Conservation (phyloP, 2,113 vertebrate species). For the Tragelaphus buxtoni region DNA sequence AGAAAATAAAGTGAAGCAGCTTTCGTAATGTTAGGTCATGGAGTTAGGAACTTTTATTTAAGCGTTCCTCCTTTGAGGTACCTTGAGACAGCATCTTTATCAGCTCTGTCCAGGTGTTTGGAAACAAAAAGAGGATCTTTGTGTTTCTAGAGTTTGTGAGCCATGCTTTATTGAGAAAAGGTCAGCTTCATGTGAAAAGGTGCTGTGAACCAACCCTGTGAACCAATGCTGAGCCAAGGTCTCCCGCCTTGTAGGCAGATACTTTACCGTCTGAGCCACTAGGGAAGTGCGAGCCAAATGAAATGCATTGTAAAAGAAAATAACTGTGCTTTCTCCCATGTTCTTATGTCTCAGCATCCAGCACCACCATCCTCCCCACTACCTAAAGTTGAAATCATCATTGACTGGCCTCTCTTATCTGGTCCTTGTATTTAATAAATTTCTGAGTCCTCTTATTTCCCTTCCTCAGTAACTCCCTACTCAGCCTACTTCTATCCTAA, state of each 20-base stretch:
- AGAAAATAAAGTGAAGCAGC: conserved; percentile 67
- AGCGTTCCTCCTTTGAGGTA: conserved; percentile 52
- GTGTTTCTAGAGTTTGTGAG: conserved; percentile 50
- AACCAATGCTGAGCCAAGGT: background rate
- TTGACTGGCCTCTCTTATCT: background rate
- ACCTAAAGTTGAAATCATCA: background rate
- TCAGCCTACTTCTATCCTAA: background rate
- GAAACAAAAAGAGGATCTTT: conserved; percentile 45
- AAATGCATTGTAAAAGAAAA: background rate
- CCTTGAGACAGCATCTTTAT: conserved; percentile 51
- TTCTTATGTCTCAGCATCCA: background rate
- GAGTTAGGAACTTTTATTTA: conserved; percentile 71
- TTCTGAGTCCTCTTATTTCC: background rate
- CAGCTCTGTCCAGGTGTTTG: conserved; percentile 62
- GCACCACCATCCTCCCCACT: background rate
- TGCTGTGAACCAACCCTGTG: background rate
- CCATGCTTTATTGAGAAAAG: background rate
- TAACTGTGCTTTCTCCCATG: background rate
- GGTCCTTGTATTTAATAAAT: background rate
- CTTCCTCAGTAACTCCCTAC: background rate
- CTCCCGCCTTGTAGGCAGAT: too few relatives aligned
- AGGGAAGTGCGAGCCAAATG: background rate
- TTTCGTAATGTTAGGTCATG: conserved; percentile 67
- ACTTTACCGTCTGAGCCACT: too few relatives aligned
- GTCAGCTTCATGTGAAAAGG: background rate